Base-by-base conservation (phyloP, 2,888 invertebrate genomes). In the Drosophila cognata region DNA sequence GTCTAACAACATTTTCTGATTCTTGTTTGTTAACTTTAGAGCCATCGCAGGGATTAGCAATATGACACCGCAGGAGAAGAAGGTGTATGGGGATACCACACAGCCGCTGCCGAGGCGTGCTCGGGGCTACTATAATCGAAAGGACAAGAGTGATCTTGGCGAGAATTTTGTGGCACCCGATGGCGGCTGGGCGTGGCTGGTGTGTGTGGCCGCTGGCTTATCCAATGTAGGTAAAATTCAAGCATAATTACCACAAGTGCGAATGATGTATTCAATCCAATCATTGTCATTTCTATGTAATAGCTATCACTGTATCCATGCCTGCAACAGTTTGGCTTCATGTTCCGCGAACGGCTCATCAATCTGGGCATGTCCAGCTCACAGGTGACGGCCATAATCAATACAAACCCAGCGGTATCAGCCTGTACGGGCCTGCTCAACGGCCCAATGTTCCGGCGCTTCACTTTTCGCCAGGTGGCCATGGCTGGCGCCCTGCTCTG, bases 131-230 rank as follows among this genome's bases (percentile, higher is more conserved):
- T 87, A 87, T 50, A 87, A 87, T 46, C 52, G 74, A 0, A 70
- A 80, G 16, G 92, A 93, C 71, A 93, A 93, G 71, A 92, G 91
- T 46, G 92, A 93, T 81, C 78, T 93, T 55, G 93, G 93, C 18
- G 89, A 94, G 10, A 94, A 95, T 62, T 96, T 96, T 83, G 92
- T 94, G 53, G 95, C 96, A 1, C 96, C 96, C 0, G 96, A 96
- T 91, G 96, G 96, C 6, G 96, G 96, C 0, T 96, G 96, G 96
- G 92, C 92, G 0, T 96, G 96, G 96, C 93, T 96, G 91, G 94
- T 96, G 28, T 95, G 96, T 36, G 87, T 96, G 8, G 96, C 96
- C 6, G 95, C 95, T 57, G 96, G 96, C 80, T 93, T 95, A 84
- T 95, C 96, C 61, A 96, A 96, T 91, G 96, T 96, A 93, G 95